Percentiles rank a stretch among this genome's conserved stretches.
Evolutionary conservation across 2,797 vertebrate genomes (phyloP).

Genomic region (Anableps anableps): DNA sequence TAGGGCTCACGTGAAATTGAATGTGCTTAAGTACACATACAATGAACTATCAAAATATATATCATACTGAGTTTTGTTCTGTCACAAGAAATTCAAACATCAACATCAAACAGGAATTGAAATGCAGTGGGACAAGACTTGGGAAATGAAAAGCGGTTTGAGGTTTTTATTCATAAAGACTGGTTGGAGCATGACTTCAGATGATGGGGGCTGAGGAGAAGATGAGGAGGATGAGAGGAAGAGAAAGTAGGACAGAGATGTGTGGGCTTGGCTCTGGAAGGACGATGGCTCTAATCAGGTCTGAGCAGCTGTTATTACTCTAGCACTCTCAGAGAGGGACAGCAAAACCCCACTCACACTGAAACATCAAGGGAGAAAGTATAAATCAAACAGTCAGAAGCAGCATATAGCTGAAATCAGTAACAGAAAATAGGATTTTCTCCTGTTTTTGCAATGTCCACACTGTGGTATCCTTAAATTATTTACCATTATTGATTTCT

Average conservation of each 20-base stretch:
- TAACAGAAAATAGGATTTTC: constrained; percentile 20
- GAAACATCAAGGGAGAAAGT: constrained; percentile 60
- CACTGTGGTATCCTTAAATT: constrained; percentile 4
- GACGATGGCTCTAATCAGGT: constrained; percentile 75
- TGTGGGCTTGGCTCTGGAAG: constrained; percentile 68
- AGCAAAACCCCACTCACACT: constrained; percentile 63
- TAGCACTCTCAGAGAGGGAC: constrained; percentile 59
- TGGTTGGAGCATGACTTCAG: constrained; percentile 47
- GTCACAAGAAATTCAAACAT: constrained; percentile 17
- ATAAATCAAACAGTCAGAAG: constrained; percentile 52
- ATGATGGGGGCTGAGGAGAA: constrained; percentile 31
- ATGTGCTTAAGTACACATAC: not conserved
- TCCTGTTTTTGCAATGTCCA: constrained; percentile 22
- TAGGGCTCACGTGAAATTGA: not conserved
- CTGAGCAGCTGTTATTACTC: constrained; percentile 79
- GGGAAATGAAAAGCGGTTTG: constrained; percentile 2
- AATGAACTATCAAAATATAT: constrained; percentile 5
- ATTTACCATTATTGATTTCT: constrained; percentile 24
- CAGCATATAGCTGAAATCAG: constrained; percentile 18
- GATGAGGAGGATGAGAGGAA: constrained; percentile 36
- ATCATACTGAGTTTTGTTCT: not conserved
- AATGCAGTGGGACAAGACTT: constrained; percentile 6
- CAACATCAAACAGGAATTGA: not conserved
- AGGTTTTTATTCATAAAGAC: constrained; percentile 48
- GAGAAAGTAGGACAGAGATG: constrained; percentile 75